Evolutionary conservation across 2,797 vertebrate species (phyloP).

Genomic region (Cyprinodon diabolis): DNA sequence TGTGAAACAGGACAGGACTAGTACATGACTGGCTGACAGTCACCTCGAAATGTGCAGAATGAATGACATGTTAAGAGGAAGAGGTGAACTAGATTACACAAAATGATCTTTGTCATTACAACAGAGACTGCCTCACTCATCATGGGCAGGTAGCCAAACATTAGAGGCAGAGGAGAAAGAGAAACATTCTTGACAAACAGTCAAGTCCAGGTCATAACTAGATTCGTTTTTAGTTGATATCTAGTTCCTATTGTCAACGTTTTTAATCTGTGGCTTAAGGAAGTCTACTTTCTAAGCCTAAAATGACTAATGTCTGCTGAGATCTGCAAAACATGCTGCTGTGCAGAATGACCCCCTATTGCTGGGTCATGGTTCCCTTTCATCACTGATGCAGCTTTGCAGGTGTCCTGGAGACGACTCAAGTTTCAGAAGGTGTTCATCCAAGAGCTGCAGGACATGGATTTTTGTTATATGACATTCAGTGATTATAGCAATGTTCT

Average conservation of each 20-base stretch:
- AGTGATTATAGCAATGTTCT: not conserved
- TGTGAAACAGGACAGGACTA: slow-evolving; percentile 29
- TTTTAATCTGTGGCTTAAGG: slow-evolving; percentile 58
- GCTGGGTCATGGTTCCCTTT: slow-evolving; percentile 60
- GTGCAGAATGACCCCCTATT: slow-evolving; percentile 43
- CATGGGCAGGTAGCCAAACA: slow-evolving; percentile 31
- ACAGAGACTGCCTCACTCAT: slow-evolving; percentile 47
- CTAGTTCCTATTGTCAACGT: slow-evolving; percentile 27
- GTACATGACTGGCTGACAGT: slow-evolving; percentile 30
- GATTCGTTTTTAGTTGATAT: slow-evolving; percentile 3
- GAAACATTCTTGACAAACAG: not conserved
- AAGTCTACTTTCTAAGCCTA: slow-evolving; percentile 56
- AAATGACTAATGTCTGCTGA: slow-evolving; percentile 52
- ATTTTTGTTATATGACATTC: slow-evolving; percentile 6
- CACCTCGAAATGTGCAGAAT: slow-evolving; percentile 48
- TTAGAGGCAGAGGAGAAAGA: slow-evolving; percentile 8
- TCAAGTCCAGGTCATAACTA: not conserved
- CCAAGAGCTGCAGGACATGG: slow-evolving; percentile 1
- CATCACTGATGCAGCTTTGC: slow-evolving; percentile 57
- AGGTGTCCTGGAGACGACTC: slow-evolving; percentile 40
- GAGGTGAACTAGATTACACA: slow-evolving; percentile 41
- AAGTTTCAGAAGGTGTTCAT: slow-evolving; percentile 9
- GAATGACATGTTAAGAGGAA: slow-evolving; percentile 40
- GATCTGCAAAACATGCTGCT: slow-evolving; percentile 28
- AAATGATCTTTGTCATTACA: slow-evolving; percentile 43